Percentiles rank a stretch among this genome's conserved stretches.
Conservation (phyloP, 1,140 invertebrate species). For the Monomorium pharaonis region DNA sequence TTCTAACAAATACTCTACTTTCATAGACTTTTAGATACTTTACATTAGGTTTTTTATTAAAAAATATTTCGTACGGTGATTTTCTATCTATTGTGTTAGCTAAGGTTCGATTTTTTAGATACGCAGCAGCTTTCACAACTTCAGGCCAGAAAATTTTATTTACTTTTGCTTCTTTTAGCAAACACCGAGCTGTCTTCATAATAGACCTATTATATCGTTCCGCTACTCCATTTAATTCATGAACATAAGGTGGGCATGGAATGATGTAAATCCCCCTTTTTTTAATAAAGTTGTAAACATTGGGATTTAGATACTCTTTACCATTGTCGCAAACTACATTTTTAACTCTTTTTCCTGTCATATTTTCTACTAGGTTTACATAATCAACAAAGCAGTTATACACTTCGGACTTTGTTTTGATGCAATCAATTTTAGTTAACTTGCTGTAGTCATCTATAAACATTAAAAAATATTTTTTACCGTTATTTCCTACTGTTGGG, state of each 20-base stretch:
- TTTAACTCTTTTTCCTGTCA: too few species aligned
- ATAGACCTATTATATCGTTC: too few species aligned
- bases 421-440: neutral
- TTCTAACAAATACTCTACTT: neutral
- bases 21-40: constrained; percentile 55
- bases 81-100: too few species aligned
- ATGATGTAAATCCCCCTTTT: too few species aligned
- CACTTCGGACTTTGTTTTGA: too few species aligned
- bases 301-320: too few species aligned
- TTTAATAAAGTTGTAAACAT: too few species aligned
- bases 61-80: neutral
- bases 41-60: constrained; percentile 34
- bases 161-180: constrained; percentile 1
- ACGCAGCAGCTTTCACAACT: neutral
- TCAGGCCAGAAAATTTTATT: constrained; percentile 12
- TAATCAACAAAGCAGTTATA: too few species aligned
- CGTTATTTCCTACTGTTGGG: neutral
- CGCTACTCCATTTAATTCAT: too few species aligned
- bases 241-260: too few species aligned
- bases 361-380: too few species aligned
- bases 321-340: too few species aligned
- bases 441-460: neutral
- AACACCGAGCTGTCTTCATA: neutral
- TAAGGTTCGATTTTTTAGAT: constrained; percentile 16
- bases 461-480: neutral